A percentile compares a stretch with the other conserved stretches of the same genome.
Conservation (phyloP, 2,113 vertebrate species). For the Gymnarchus niloticus region DNA sequence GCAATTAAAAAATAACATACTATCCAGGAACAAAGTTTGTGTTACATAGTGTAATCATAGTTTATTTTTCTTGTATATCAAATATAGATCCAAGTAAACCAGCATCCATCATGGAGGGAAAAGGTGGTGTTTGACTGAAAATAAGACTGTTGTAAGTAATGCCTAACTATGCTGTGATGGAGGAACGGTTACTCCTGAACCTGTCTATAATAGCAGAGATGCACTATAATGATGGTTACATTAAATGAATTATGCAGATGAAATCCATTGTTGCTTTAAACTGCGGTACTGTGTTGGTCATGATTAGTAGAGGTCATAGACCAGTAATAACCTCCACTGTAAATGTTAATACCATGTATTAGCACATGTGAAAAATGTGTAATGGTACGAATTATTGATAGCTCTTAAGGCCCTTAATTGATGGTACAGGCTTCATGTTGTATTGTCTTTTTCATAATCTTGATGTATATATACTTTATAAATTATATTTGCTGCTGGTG, state of each 20-base stretch:
- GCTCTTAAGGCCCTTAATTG: slow-evolving; percentile 29
- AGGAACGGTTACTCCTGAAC: not conserved
- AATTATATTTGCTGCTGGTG: slow-evolving; percentile 25
- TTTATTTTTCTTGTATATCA: not conserved
- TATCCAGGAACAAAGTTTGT: too few species aligned
- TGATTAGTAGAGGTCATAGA: slow-evolving; percentile 23
- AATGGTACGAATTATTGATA: slow-evolving; percentile 8
- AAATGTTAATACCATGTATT: slow-evolving; percentile 44
- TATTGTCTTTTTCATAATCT: slow-evolving; percentile 24
- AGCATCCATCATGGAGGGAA: not conserved
- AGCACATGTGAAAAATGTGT: not conserved
- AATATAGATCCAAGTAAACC: not conserved
- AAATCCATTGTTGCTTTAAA: not conserved
- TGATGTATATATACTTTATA: slow-evolving; percentile 43
- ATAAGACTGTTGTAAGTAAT: too few species aligned
- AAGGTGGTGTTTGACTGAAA: not conserved
- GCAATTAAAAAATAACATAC: too few species aligned
- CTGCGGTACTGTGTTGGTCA: not conserved
- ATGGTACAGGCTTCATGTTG: slow-evolving; percentile 22
- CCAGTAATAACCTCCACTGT: slow-evolving; percentile 30
- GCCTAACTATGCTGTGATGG: not conserved
- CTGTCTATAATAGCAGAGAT: not conserved
- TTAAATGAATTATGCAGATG: not conserved
- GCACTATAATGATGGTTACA: not conserved
- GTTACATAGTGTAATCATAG: not conserved